Evolutionary conservation across 2,888 invertebrate species (phyloP).

Genomic region (Drosophila incognita): DNA sequence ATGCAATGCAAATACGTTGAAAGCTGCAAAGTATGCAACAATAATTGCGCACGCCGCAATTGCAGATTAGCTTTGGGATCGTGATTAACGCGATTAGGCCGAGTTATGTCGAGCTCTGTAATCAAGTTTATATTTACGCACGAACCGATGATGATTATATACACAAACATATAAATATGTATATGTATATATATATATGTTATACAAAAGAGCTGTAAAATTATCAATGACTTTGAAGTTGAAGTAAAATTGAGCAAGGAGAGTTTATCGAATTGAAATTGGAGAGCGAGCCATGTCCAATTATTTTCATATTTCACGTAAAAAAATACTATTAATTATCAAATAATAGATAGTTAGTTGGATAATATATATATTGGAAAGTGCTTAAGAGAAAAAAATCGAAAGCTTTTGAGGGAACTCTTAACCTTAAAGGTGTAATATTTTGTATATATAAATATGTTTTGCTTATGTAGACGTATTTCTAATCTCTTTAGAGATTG

Average conservation of each 20-base stretch:
- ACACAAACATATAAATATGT: not conserved
- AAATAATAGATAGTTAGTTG: not conserved
- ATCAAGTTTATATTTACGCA: not conserved
- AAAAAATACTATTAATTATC: not conserved
- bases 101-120: not conserved
- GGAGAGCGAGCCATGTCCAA: not conserved
- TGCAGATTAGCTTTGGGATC: slow-evolving; percentile 3
- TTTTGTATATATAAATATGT: not conserved
- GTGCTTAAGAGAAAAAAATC: not conserved
- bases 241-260: not conserved
- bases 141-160: not conserved
- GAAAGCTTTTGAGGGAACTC: not conserved
- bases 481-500: not conserved
- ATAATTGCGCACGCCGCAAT: not conserved
- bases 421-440: not conserved
- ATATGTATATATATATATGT: too few species aligned
- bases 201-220: not conserved
- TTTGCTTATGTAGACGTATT: not conserved
- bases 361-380: not conserved
- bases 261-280: not conserved
- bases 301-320: not conserved
- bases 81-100: not conserved
- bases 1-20: slow-evolving; percentile 30
- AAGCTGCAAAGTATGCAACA: slow-evolving; percentile 45
- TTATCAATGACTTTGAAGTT: not conserved